Conservation (phyloP, 2,113 vertebrate species). For the Brachyhypopomus gauderio region DNA sequence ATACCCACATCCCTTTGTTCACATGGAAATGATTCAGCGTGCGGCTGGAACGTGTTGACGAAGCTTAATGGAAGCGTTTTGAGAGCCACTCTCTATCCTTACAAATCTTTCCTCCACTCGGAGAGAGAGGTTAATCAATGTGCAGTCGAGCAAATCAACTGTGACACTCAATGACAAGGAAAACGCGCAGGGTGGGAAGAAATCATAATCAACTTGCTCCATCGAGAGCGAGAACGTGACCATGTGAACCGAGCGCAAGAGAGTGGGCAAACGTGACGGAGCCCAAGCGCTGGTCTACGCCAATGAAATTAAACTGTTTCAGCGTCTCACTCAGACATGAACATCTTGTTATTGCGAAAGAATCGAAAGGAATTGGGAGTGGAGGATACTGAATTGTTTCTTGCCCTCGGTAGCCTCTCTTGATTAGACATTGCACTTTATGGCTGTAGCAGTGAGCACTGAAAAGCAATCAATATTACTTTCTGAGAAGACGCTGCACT, state of each 20-base stretch:
- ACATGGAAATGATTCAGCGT: conserved; percentile 40
- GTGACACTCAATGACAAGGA: conserved; percentile 31
- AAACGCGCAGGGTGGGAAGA: conserved; percentile 30
- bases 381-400: too few relatives aligned
- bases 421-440: conserved; percentile 32
- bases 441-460: neutral
- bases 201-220: conserved; percentile 41
- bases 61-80: conserved; percentile 45
- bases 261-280: neutral
- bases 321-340: neutral
- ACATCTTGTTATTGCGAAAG: neutral
- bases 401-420: conserved; percentile 18
- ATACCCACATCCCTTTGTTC: conserved; percentile 16
- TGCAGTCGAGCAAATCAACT: conserved; percentile 45
- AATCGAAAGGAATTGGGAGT: neutral
- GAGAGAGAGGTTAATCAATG: conserved; percentile 55
- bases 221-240: conserved; percentile 10
- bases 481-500: conserved; percentile 22
- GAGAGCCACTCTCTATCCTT: conserved; percentile 41
- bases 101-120: conserved; percentile 39
- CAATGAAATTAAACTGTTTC: neutral
- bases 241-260: neutral
- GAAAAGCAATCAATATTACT: conserved; percentile 33
- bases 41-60: conserved; percentile 37
- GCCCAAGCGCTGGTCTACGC: neutral